Conservation (phyloP, 2,888 invertebrate genomes). For the Rhingia campestris region DNA sequence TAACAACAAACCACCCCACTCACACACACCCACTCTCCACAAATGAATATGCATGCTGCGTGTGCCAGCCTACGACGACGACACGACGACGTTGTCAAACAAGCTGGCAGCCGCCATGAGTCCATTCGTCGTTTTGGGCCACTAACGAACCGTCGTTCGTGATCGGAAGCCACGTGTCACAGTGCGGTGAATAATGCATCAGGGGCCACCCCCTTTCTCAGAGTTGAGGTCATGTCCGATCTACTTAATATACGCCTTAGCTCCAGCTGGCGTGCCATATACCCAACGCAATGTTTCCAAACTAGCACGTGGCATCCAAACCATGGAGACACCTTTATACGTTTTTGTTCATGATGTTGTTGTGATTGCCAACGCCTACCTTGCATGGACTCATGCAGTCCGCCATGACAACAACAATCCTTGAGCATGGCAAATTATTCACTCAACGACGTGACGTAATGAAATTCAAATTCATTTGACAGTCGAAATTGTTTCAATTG, state of each 20-base stretch:
- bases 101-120: constrained; percentile 64
- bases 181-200: constrained; percentile 71
- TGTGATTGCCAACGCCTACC: constrained; percentile 47
- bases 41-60: constrained; percentile 20
- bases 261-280: constrained; percentile 58
- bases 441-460: constrained; percentile 40
- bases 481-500: constrained; percentile 54
- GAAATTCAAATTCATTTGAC: constrained; percentile 60
- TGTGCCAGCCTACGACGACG: too few species aligned
- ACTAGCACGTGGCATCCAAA: constrained; percentile 61
- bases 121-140: constrained; percentile 35
- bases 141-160: constrained; percentile 66
- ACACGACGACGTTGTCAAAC: constrained; percentile 66
- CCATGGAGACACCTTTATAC: constrained; percentile 64
- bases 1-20: constrained; percentile 56
- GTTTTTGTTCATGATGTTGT: constrained; percentile 29
- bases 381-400: constrained; percentile 3
- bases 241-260: constrained; percentile 62
- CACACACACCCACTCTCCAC: constrained; percentile 46
- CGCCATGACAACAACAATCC: constrained; percentile 37
- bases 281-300: constrained; percentile 37
- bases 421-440: constrained; percentile 58
- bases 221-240: constrained; percentile 71
- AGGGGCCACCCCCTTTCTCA: constrained; percentile 68
- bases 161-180: constrained; percentile 73